phyloP scores from a whole-genome alignment of 2,888 invertebrate species.

The Machimus atricapillus region DNA sequence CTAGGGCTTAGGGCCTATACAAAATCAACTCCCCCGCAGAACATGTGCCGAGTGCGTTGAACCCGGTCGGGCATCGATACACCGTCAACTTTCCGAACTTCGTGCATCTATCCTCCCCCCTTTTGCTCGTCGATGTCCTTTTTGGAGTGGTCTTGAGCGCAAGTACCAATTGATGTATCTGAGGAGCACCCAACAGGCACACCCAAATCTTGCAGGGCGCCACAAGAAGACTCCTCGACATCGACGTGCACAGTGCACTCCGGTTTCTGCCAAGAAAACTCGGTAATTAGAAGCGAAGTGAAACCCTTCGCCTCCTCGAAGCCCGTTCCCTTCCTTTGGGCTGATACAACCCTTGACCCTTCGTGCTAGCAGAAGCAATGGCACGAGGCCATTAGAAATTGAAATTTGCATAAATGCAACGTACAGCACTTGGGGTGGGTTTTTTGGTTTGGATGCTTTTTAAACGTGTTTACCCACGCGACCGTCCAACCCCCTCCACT shows the following conservation, averaged over 20 bases:
- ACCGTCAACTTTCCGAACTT: not conserved
- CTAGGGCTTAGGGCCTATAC: not conserved
- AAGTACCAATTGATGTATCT: conserved; percentile 34
- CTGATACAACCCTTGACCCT: not conserved
- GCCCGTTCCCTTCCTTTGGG: not conserved
- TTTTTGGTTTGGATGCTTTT: not conserved
- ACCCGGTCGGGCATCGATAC: not conserved
- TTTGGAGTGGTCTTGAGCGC: conserved; percentile 7
- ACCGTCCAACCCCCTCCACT: not conserved
- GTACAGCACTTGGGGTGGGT: not conserved
- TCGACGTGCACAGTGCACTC: not conserved
- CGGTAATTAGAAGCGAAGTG: conserved; percentile 1
- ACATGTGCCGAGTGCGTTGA: not conserved
- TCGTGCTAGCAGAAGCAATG: not conserved
- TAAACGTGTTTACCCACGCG: conserved; percentile 7
- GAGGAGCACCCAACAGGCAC: conserved; percentile 14
- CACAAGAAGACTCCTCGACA: not conserved
- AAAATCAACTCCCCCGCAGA: not conserved
- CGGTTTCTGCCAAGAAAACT: conserved; percentile 18
- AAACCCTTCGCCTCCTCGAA: not conserved
- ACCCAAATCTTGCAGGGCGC: conserved; percentile 13
- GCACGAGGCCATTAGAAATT: conserved; percentile 19
- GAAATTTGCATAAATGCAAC: conserved; percentile 21
- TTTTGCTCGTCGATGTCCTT: not conserved
- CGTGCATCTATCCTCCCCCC: not conserved